A percentile compares a stretch with the other conserved stretches of the same genome.
phyloP scores from a whole-genome alignment of 2,113 vertebrate species.

The Tetrao urogallus region DNA sequence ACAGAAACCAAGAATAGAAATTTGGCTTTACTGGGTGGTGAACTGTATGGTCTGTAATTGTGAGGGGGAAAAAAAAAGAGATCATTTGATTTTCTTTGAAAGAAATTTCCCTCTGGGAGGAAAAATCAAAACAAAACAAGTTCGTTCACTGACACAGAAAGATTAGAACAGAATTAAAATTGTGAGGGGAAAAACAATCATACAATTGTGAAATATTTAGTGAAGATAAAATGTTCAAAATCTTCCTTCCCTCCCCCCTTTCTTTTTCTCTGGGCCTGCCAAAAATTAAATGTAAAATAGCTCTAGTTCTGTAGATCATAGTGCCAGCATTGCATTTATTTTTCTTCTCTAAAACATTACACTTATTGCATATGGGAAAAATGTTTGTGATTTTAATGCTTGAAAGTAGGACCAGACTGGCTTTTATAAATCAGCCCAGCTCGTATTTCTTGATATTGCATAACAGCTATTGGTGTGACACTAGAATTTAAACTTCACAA shows the following conservation, averaged over 20 bases:
- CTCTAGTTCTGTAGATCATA: neutral
- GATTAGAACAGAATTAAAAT: neutral
- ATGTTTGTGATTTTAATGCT: neutral
- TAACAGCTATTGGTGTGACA: slow-evolving; percentile 48
- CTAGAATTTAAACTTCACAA: slow-evolving; percentile 51
- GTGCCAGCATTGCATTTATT: neutral
- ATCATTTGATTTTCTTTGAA: neutral
- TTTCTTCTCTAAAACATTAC: neutral
- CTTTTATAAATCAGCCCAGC: neutral
- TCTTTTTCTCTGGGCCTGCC: neutral
- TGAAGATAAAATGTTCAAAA: neutral
- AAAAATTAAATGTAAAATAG: neutral
- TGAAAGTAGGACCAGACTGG: neutral
- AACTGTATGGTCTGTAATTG: neutral
- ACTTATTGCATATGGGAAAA: neutral
- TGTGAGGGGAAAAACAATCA: neutral
- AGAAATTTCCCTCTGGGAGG: neutral
- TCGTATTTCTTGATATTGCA: neutral
- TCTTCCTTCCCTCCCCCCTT: fast-evolving
- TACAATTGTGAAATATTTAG: neutral
- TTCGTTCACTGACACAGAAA: neutral
- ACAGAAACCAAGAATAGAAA: neutral
- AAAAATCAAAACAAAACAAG: neutral
- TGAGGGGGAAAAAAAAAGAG: neutral
- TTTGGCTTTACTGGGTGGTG: neutral